These are phyloP conservation scores for Thelaira solivaga DNA, from an alignment of 2,888 invertebrate genomes.

Conservation along the genomic window DNA sequence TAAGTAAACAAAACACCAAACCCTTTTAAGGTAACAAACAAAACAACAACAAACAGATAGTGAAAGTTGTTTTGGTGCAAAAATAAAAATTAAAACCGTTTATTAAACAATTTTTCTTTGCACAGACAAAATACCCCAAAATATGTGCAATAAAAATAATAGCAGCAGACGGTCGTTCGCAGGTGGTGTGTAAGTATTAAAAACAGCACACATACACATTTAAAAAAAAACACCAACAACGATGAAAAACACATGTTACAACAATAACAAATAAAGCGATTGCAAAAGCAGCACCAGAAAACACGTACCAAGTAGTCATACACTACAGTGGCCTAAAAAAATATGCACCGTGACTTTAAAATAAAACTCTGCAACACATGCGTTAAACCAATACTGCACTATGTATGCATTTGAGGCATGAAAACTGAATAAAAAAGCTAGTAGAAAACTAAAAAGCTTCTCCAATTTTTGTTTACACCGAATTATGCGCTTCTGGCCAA, in stretches of 20 bases:
- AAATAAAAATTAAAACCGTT: background rate
- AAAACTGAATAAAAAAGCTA: too few relatives aligned
- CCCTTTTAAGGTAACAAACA: constrained; percentile 23
- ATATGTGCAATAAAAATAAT: constrained; percentile 3
- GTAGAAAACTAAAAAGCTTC: too few relatives aligned
- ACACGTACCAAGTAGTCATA: background rate
- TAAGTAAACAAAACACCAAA: background rate
- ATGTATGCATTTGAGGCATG: too few relatives aligned
- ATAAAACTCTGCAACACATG: too few relatives aligned
- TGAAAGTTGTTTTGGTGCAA: constrained; percentile 37
- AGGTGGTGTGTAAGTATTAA: constrained; percentile 28
- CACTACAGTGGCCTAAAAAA: background rate
- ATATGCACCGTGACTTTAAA: too few relatives aligned
- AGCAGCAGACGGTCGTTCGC: background rate
- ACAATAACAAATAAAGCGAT: background rate
- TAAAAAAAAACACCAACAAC: background rate
- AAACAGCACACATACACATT: background rate
- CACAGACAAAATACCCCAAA: constrained; percentile 13
- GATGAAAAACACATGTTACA: constrained; percentile 29
- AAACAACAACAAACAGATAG: constrained; percentile 3
- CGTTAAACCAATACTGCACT: too few relatives aligned
- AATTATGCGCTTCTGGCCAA: too few relatives aligned
- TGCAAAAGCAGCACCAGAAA: background rate
- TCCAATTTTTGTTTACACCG: too few relatives aligned
- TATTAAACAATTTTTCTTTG: constrained; percentile 9